Base-by-base conservation (phyloP, 2,888 invertebrate genomes). In the Stegophylla sp. region DNA sequence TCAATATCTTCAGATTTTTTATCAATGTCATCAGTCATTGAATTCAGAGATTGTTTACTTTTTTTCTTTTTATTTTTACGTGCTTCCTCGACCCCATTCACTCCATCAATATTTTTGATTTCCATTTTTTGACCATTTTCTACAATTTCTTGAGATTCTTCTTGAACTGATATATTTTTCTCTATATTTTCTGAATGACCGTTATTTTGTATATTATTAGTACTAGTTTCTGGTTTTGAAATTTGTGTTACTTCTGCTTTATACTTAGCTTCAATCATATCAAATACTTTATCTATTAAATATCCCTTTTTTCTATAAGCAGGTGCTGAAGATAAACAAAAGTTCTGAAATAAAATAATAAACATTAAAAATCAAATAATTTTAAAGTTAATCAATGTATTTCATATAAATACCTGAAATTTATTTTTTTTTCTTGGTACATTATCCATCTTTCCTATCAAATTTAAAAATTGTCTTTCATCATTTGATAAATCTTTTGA, bases 361-460 rank as follows among this genome's bases (percentile, higher is more conserved):
- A 41, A n/a, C 17, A 26, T 56, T 59, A 23, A 63, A 28, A 7
- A 34, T 20, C 5, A 73, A 48, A 23, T 75, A 34, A 34, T 34
- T 34, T 5, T 34, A 7, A 34, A 34, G 34, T 34, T 34, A 34
- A 34, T 7, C 3, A 34, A 34, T 5, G 34, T 34, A 34, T 34
- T 7, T 34, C 7, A 20, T n/a, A 20, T 15, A 61, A 28, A 28
- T 77, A 83, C 83, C 67, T 82, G 66, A 13, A 83, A 83, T 75
- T 83, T 83, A 28, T 26, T 28, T 75, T 82, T 79, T 73, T 83
- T 83, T 34, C 83, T 76, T 26, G 83, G 83, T 15, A 83, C 81
- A 76, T 83, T 83, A n/a, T 79, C 45, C 61, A 28, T 82, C 1
- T 72, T 73, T 1, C 66, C 10, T 48, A 83, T 59, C 9, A 64